phyloP scores from a whole-genome alignment of 2,888 invertebrate genomes.

The Mythimna pallens region DNA sequence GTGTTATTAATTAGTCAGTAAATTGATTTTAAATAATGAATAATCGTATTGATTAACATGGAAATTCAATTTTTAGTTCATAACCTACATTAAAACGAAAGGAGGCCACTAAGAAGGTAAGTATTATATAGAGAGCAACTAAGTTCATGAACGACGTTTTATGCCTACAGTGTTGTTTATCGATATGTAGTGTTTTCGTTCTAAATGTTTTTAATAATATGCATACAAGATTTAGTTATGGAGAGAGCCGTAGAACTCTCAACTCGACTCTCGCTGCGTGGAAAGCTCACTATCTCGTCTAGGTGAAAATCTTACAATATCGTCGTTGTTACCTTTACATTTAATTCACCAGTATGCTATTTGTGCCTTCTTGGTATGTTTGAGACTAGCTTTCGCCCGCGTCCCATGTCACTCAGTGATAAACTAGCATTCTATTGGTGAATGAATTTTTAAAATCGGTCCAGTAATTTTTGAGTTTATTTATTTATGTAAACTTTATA shows the following conservation, averaged over 20 bases:
- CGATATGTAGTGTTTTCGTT: constrained; percentile 35
- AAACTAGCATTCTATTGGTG: too few species aligned
- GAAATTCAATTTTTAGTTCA: constrained; percentile 60
- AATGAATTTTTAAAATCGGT: too few species aligned
- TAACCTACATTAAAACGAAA: constrained; percentile 65
- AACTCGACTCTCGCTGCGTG: constrained; percentile 71
- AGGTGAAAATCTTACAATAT: constrained; percentile 83
- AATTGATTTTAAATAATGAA: constrained; percentile 24
- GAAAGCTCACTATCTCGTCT: constrained; percentile 84
- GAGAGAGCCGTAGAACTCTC: constrained; percentile 65
- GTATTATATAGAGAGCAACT: constrained; percentile 64
- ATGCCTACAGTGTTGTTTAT: constrained; percentile 49
- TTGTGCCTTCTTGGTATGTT: constrained; percentile 3
- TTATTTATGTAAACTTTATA: too few species aligned
- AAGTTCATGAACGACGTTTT: constrained; percentile 63
- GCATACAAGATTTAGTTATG: constrained; percentile 54
- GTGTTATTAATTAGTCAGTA: constrained; percentile 8
- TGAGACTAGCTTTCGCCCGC: too few species aligned
- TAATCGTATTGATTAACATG: constrained; percentile 43
- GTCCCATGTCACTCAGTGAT: too few species aligned
- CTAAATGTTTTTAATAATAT: constrained; percentile 56
- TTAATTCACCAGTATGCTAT: constrained; percentile 53
- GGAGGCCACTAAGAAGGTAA: constrained; percentile 66
- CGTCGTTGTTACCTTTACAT: constrained; percentile 76
- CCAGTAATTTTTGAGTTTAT: too few species aligned